Evolutionary conservation across 2,797 vertebrate species (phyloP), one percentile per base, ranked within the genome.

Genomic region (Protosalanx chinensis): DNA sequence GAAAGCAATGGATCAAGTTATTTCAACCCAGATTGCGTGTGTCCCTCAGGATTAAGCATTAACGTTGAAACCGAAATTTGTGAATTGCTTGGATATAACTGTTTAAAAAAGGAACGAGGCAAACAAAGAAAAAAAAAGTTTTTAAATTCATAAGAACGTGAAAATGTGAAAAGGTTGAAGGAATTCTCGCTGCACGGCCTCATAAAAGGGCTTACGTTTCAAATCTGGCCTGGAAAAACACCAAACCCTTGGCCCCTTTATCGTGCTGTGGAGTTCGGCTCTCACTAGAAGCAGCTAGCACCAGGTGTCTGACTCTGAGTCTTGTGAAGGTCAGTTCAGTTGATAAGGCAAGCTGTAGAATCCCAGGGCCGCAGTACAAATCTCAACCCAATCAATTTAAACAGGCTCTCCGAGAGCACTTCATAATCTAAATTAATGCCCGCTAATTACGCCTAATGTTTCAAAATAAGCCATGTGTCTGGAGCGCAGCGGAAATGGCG

Each of bases 391-490:
- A 70, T 84, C 76, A 75, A 65, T 79, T 83, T 76, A 78, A 72
- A 82, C 65, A 69, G 64, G 72, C 71, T 77, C 72, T 78, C 71
- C 58, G 67, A 72, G 58, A 73, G 76, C 72, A 76, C 85, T 82
- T 85, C 79, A 79, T 86, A 82, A 88, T 89, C 85, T 82, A 88
- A 88, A 91, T 91, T 76, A 88, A 86, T 88, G 88, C 83, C 79
- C 75, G 63, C 85, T 92, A 92, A 92, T 93, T 90, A 89, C 35
- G 35, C 81, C 84, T 91, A 92, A 92, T 91, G 85, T 86, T 85
- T 90, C 82, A 88, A 90, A 90, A 90, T 87, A 91, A 88, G 85
- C 82, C 79, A 81, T 79, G 84, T 81, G 85, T 89, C 90, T 86
- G 78, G 82, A 64, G 80, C 58, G 73, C 16, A n/a, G 62, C 35